A percentile compares a stretch with the other conserved stretches of the same genome.
Evolutionary conservation across 2,888 invertebrate genomes (phyloP).

Genomic region (Itoplectis maculator): DNA sequence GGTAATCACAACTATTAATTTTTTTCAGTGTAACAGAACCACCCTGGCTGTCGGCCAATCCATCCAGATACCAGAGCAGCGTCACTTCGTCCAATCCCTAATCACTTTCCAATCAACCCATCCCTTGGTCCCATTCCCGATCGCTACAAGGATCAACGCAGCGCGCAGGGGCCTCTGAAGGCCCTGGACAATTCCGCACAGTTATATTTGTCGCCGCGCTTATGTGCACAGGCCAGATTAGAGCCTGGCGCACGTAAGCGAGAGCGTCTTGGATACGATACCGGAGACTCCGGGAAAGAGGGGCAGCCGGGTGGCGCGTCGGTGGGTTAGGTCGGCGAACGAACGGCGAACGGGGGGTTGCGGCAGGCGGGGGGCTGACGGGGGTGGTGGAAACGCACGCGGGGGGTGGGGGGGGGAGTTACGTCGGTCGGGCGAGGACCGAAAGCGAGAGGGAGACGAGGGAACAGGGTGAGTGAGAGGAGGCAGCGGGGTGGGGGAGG

Average conservation of each 20-base stretch:
- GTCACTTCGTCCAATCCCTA: neutral
- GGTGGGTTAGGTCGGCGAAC: conserved; percentile 75
- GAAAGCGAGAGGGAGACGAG: conserved; percentile 63
- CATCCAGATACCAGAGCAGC: neutral
- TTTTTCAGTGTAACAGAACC: no score
- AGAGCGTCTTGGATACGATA: conserved; percentile 80
- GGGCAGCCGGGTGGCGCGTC: conserved; percentile 64
- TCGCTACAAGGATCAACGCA: conserved; percentile 20
- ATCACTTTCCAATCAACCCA: neutral
- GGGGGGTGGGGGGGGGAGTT: no score
- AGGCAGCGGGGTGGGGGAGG: conserved; percentile 51
- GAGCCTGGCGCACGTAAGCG: conserved; percentile 51
- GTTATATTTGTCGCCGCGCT: conserved; percentile 66
- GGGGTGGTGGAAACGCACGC: conserved; percentile 72
- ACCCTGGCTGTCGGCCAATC: neutral
- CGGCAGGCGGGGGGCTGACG: conserved; percentile 34
- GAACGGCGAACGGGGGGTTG: conserved; percentile 67
- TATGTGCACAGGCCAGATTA: conserved; percentile 61
- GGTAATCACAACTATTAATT: no score
- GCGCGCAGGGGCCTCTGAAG: neutral
- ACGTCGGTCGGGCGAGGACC: conserved; percentile 71
- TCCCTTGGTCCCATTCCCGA: neutral
- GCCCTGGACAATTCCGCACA: conserved; percentile 40
- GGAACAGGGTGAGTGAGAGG: conserved; percentile 57
- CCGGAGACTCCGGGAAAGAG: conserved; percentile 74